Evolutionary conservation across 1,140 invertebrate genomes (phyloP), one percentile per base, ranked within the genome.

Genomic region (Drosophila bifasciata): DNA sequence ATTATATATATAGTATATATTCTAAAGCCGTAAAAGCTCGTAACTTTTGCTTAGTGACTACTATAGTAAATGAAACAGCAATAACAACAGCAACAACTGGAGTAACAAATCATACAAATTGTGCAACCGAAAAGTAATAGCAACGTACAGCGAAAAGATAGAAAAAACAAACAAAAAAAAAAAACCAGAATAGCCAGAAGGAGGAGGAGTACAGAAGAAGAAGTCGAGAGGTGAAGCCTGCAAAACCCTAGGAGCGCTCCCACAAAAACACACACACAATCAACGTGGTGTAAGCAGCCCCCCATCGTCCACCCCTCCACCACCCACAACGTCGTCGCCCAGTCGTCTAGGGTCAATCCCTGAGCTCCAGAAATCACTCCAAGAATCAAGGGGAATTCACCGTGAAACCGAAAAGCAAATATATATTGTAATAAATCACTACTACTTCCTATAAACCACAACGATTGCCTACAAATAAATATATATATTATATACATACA

Each of bases 61-160:
- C n/a, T n/a, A 89, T 79, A 89, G 84, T 88, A 76, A 88, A 88
- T 67, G 74, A 85, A 88, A 83, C 83, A 88, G 83, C 83, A 88
- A 88, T 88, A 88, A 45, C 15, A 73, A 52, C 44, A 73, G 48
- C 44, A 64, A 25, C 43, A 70, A 70, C 68, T 46, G 49, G 48
- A 69, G 71, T 51, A 52, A 44, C 48, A 75, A 46, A 74, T 71
- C 21, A 81, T 76, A 84, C 79, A 84, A 84, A 84, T 76, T 49
- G 64, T 84, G 80, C 78, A 85, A 85, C 75, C 63, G 75, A 88
- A 83, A 88, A 88, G 84, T 83, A 88, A 88, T 88, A 88, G 78
- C 50, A 88, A 75, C 69, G 64, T 76, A 56, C 75, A 84, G 63
- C 71, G 80, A 70, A 71, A 85, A 61, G 53, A 69, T 28, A 41